A percentile compares a stretch with the other conserved stretches of the same genome.
Evolutionary conservation across 2,113 vertebrate genomes (phyloP).

Genomic region (Madoqua kirkii): DNA sequence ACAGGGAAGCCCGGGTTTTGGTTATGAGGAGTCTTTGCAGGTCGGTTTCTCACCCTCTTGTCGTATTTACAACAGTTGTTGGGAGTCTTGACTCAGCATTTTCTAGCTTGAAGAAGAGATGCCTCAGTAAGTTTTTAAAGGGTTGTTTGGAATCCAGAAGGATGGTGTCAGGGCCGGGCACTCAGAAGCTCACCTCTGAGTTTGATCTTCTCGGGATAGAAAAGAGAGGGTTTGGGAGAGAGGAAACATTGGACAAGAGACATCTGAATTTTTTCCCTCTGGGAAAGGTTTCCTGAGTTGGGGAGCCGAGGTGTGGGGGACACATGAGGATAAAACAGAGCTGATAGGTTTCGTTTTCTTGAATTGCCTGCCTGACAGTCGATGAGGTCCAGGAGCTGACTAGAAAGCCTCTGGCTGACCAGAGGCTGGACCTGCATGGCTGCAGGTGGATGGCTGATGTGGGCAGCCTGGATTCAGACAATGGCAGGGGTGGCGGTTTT

Average conservation of each 20-base stretch:
- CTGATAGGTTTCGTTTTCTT: background rate
- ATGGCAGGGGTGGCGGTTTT: fast-evolving
- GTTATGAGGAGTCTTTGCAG: background rate
- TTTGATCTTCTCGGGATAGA: background rate
- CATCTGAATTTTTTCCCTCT: background rate
- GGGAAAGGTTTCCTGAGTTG: background rate
- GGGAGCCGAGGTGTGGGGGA: background rate
- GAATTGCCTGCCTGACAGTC: background rate
- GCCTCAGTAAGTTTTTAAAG: background rate
- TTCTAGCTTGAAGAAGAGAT: background rate
- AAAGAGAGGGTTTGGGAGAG: background rate
- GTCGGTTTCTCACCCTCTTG: background rate
- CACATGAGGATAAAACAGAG: background rate
- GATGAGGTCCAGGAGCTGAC: background rate
- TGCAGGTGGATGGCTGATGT: background rate
- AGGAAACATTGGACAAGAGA: background rate
- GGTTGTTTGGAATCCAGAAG: background rate
- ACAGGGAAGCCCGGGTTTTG: background rate
- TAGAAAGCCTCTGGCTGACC: background rate
- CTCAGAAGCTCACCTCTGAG: background rate
- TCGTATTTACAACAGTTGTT: background rate
- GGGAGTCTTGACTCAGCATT: background rate
- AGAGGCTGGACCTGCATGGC: background rate
- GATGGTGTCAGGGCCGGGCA: background rate
- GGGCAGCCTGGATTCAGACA: background rate